Percentiles rank a stretch among this genome's conserved stretches.
Conservation (phyloP, 35 echinoderm and acorn worm genomes). For the Holothuria glaberrima region DNA sequence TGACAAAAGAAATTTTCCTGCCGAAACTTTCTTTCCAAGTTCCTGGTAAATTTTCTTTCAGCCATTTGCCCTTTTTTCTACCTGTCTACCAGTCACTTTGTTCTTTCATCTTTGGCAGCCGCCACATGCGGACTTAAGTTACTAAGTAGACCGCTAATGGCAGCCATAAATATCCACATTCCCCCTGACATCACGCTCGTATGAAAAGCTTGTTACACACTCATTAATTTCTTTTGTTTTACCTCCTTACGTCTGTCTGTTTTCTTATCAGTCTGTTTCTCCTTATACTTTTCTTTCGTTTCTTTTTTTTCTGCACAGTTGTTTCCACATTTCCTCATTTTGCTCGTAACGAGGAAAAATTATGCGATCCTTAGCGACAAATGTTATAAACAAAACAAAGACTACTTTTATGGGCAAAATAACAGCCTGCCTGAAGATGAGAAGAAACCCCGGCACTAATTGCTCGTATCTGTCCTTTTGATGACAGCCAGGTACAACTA, state of each 20-base stretch:
- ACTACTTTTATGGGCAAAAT: slow-evolving; percentile 39
- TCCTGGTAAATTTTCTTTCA: no score
- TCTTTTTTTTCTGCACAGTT: neutral
- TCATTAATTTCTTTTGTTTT: slow-evolving; percentile 50
- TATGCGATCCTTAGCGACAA: slow-evolving; percentile 51
- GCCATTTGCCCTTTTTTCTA: no score
- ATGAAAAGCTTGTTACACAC: slow-evolving; percentile 46
- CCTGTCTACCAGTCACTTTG: no score
- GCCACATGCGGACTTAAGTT: neutral
- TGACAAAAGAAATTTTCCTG: no score
- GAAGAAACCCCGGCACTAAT: slow-evolving; percentile 30
- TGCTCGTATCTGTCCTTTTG: slow-evolving; percentile 35
- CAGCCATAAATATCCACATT: slow-evolving; percentile 15
- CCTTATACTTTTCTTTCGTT: neutral
- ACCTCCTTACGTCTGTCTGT: neutral
- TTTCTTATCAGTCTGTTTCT: slow-evolving; percentile 11
- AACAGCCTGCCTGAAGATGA: slow-evolving; percentile 31
- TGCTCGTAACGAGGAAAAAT: slow-evolving; percentile 38
- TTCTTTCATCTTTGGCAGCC: no score
- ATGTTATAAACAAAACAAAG: slow-evolving; percentile 54
- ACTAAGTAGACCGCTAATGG: slow-evolving; percentile 25
- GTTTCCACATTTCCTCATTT: slow-evolving; percentile 1
- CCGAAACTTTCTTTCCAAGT: no score
- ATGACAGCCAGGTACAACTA: slow-evolving; percentile 38
- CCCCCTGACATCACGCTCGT: slow-evolving; percentile 10